Evolutionary conservation across 2,113 vertebrate species (phyloP).

Genomic region (Pangasianodon gigas): DNA sequence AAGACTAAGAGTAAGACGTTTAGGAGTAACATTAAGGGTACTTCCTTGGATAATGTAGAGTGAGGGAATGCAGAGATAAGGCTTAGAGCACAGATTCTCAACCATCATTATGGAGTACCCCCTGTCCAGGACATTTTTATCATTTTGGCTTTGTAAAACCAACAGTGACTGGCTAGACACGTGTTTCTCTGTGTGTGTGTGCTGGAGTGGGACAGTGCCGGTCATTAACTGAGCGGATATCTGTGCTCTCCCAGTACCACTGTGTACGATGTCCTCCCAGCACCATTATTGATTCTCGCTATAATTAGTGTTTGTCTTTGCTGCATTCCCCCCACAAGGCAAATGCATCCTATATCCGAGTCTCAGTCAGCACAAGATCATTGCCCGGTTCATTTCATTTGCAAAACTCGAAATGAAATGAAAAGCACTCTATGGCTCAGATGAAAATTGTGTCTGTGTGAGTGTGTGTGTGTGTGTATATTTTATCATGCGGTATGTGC

Average conservation of each 20-base stretch:
- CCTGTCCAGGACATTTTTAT: not conserved
- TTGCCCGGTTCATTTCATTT: not conserved
- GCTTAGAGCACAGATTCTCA: not conserved
- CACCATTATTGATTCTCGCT: slow-evolving; percentile 6
- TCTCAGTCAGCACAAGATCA: not conserved
- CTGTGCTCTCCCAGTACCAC: not conserved
- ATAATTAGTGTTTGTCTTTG: slow-evolving; percentile 37
- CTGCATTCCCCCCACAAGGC: not conserved
- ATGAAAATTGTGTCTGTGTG: not conserved
- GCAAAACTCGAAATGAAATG: not conserved
- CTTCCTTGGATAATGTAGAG: not conserved
- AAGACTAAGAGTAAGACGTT: too few relatives aligned
- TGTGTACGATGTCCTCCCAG: not conserved
- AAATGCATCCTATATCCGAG: not conserved
- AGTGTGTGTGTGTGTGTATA: not conserved
- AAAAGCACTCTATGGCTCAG: not conserved
- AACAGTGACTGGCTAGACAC: not conserved
- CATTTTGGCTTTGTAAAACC: not conserved
- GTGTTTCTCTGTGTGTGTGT: not conserved
- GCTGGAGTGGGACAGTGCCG: not conserved
- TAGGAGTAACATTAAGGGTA: not conserved
- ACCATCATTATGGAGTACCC: not conserved
- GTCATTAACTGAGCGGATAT: slow-evolving; percentile 11
- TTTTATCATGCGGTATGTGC: not conserved
- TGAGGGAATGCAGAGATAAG: not conserved